These are phyloP conservation scores for Aphaenogaster ashmeadi DNA, from an alignment of 1,140 invertebrate species.

Conservation along the genomic window DNA sequence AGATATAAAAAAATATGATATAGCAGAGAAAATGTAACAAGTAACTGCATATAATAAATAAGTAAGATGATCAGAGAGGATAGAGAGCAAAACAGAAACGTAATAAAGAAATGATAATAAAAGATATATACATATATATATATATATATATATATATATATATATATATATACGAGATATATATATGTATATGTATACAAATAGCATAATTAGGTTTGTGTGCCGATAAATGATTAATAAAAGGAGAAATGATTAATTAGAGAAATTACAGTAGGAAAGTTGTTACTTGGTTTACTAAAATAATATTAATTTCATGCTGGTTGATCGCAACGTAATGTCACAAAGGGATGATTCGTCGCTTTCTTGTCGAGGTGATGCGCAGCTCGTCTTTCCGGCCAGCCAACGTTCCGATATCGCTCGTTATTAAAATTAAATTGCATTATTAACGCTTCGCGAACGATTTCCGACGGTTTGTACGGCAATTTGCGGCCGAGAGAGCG, in stretches of 20 bases:
- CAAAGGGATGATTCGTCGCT: slow-evolving; percentile 49
- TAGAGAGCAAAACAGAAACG: neutral
- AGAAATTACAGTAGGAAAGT: neutral
- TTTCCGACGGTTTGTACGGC: slow-evolving; percentile 80
- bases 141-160: no score
- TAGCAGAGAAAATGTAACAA: neutral
- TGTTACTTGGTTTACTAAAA: slow-evolving; percentile 47
- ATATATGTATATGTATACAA: neutral
- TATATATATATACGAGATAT: no score
- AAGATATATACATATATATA: no score
- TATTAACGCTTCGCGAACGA: slow-evolving; percentile 83
- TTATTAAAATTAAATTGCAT: slow-evolving; percentile 85
- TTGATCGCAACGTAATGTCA: slow-evolving; percentile 48
- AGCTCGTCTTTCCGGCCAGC: slow-evolving; percentile 69
- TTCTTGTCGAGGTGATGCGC: slow-evolving; percentile 56
- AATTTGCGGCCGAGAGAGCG: slow-evolving; percentile 80
- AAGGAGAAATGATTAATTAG: slow-evolving; percentile 11
- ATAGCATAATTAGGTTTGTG: neutral
- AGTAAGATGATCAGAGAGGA: neutral
- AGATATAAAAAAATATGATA: neutral
- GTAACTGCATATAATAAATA: neutral
- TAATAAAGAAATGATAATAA: neutral
- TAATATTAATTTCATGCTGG: slow-evolving; percentile 57
- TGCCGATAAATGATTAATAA: neutral
- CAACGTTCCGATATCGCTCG: slow-evolving; percentile 73